Evolutionary conservation across 2,113 vertebrate species (phyloP).

Genomic region (Donacobius atricapilla): DNA sequence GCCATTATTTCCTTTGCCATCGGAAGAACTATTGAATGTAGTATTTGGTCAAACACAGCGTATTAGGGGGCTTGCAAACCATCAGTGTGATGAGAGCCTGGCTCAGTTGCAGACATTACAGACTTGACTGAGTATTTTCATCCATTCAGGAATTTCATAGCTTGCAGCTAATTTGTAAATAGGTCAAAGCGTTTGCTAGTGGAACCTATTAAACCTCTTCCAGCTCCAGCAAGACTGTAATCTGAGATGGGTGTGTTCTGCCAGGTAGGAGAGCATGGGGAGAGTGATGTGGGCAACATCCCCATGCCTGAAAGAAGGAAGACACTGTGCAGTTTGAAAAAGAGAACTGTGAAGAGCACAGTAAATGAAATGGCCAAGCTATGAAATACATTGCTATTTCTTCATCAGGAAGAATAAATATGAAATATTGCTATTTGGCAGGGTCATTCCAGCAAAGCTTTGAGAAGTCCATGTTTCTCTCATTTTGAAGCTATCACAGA

Average conservation of each 20-base stretch:
- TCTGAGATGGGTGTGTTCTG: neutral
- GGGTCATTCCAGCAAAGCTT: neutral
- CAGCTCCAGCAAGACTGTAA: neutral
- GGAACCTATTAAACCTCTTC: neutral
- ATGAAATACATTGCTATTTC: neutral
- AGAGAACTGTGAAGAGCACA: neutral
- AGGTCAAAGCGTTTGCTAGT: neutral
- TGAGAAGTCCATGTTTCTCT: neutral
- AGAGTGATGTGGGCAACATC: neutral
- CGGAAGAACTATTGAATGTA: neutral
- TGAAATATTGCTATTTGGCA: neutral
- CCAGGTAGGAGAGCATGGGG: neutral
- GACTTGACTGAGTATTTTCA: neutral
- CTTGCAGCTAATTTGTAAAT: neutral
- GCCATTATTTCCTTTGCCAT: neutral
- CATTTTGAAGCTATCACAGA: neutral
- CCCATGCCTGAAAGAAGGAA: neutral
- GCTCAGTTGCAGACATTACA: neutral
- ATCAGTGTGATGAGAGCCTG: neutral
- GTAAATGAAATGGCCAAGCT: neutral
- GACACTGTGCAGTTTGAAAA: neutral
- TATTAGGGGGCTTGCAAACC: neutral
- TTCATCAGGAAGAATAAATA: neutral
- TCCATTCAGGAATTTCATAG: neutral
- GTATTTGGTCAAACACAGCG: neutral